A percentile compares a stretch with the other conserved stretches of the same genome.
Conservation (phyloP, 2,888 invertebrate species). For the Cylindroiulus punctatus region DNA sequence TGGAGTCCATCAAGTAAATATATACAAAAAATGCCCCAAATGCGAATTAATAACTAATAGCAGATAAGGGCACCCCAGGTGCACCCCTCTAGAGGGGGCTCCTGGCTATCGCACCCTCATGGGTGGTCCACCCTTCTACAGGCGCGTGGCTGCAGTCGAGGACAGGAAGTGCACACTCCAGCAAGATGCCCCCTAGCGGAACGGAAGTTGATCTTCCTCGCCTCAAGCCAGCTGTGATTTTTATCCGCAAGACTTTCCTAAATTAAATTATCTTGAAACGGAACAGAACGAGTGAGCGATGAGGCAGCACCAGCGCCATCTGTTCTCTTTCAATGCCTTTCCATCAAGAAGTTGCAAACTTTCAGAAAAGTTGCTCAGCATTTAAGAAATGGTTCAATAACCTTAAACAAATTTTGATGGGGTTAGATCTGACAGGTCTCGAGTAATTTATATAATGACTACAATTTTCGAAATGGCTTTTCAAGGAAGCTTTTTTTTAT, state of each 20-base stretch:
- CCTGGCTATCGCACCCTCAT: not conserved
- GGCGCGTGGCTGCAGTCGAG: not conserved
- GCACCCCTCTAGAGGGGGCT: not conserved
- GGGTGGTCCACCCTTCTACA: constrained; percentile 28
- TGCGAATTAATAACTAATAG: not conserved
- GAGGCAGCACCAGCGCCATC: constrained; percentile 34
- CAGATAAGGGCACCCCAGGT: not conserved
- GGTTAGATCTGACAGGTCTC: too few species aligned
- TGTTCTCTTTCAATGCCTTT: not conserved
- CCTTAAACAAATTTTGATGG: too few species aligned
- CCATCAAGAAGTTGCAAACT: not conserved
- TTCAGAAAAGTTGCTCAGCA: not conserved
- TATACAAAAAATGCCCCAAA: constrained; percentile 15
- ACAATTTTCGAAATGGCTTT: not conserved
- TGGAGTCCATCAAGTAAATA: not conserved
- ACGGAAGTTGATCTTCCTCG: constrained; percentile 21
- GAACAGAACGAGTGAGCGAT: constrained; percentile 37
- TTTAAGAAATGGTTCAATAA: not conserved
- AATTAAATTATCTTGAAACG: constrained; percentile 34
- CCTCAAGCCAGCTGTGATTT: constrained; percentile 38
- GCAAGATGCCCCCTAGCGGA: constrained; percentile 25
- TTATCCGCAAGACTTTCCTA: constrained; percentile 20
- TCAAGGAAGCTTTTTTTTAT: too few species aligned
- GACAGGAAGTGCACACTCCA: constrained; percentile 27
- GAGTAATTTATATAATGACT: too few species aligned